A percentile compares a stretch with the other conserved stretches of the same genome.
These are phyloP conservation scores for Cottus gobio DNA, from an alignment of 2,113 vertebrate genomes.

Conservation along the genomic window DNA sequence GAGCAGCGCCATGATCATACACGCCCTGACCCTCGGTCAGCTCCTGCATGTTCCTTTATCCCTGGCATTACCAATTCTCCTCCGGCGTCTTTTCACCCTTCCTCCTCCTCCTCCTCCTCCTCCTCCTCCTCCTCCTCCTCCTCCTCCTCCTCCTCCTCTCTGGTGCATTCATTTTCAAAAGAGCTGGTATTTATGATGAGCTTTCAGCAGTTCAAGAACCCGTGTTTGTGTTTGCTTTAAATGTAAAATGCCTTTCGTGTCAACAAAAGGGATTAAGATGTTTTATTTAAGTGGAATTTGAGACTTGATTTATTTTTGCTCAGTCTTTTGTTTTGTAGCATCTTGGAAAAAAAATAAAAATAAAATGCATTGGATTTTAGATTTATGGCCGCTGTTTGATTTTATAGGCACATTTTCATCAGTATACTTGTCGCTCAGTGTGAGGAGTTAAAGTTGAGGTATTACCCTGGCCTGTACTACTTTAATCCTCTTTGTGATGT, in stretches of 20 bases:
- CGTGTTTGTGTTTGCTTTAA: neutral
- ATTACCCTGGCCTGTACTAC: neutral
- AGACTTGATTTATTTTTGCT: neutral
- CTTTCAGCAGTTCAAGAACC: neutral
- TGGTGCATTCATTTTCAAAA: neutral
- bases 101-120: neutral
- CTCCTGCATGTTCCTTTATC: neutral
- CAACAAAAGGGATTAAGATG: neutral
- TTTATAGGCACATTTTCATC: neutral
- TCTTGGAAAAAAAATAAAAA: neutral
- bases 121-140: too few species aligned
- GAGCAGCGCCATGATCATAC: neutral
- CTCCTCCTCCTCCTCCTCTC: neutral
- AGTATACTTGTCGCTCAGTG: neutral
- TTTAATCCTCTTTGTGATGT: constrained; percentile 25
- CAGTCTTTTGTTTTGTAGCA: neutral
- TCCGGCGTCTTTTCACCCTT: neutral
- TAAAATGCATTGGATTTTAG: neutral
- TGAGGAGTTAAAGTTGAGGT: neutral
- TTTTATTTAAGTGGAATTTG: neutral
- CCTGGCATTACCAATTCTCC: neutral
- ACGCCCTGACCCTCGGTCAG: neutral
- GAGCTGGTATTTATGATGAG: neutral
- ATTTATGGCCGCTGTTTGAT: neutral
- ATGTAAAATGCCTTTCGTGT: neutral